Base-by-base conservation (phyloP, 2,797 vertebrate species). In the Sardinella longiceps region DNA sequence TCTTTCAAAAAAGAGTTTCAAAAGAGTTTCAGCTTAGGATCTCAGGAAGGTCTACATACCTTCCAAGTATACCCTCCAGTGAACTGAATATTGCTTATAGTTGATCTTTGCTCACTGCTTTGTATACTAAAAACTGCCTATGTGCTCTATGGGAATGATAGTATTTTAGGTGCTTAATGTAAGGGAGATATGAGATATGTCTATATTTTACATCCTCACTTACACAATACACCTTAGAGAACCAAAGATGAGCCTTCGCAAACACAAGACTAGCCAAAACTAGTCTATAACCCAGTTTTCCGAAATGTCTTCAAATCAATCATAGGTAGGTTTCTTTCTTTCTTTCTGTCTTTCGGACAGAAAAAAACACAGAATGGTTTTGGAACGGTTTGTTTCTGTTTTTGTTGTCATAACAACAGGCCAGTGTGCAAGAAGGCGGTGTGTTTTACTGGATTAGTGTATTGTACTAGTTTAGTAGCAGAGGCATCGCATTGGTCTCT, bases 401-500 rank as follows among this genome's bases (percentile, higher is more conserved):
- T 11, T 9, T n/a, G 58, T 60, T 58, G 53, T n/a, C 66, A 70
- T 37, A 33, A 20, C 63, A 37, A 37, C 63, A 70, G 12, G n/a
- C n/a, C n/a, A 37, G 63, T 37, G 30, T 70, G 15, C 30, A 37
- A 18, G 11, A 37, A 18, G 11, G 2, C 63, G 6, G 30, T 18
- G 30, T 33, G 30, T 33, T 74, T 37, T 74, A 74, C 39, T 15
- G 14, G 14, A 74, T 74, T 37, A 74, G 33, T 14, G 60, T 11
- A 74, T 74, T 37, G 66, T 74, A 37, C 20, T 74, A 33, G 66
- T 74, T 15, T 33, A 18, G 66, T 74, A 74, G 43, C 33, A 37
- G 66, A 74, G 63, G 63, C 28, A 70, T 70, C n/a, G n/a, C n/a
- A n/a, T 7, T 39, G 66, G 66, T 74, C 30, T 74, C 15, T 74